A percentile compares a stretch with the other conserved stretches of the same genome.
These are phyloP conservation scores for Peromyscus aztecus DNA, from an alignment of 2,797 vertebrate genomes.

Conservation along the genomic window DNA sequence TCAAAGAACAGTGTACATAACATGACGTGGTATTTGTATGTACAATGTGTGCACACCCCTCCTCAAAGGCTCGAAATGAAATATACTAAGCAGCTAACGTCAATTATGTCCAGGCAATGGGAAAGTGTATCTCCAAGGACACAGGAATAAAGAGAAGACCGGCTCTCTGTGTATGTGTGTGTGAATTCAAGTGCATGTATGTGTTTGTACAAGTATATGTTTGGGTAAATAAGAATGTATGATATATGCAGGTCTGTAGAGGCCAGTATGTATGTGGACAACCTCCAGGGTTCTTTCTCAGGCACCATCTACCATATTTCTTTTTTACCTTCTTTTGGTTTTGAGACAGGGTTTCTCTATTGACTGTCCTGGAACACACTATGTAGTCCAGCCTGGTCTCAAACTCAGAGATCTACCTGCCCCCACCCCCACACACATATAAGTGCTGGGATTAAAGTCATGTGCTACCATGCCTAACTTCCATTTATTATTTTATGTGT, in stretches of 20 bases:
- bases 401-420: background rate
- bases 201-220: background rate
- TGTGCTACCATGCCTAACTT: background rate
- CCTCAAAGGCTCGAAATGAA: background rate
- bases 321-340: background rate
- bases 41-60: background rate
- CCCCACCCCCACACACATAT: background rate
- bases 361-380: background rate
- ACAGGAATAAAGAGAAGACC: slow-evolving; percentile 11
- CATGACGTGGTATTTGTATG: slow-evolving; percentile 27
- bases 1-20: background rate
- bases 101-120: background rate
- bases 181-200: background rate
- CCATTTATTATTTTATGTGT: background rate
- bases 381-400: background rate
- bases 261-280: background rate
- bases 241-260: background rate
- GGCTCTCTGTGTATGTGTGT: background rate
- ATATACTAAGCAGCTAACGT: slow-evolving; percentile 11
- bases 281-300: background rate
- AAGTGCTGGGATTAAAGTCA: background rate
- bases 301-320: background rate
- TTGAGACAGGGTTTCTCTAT: background rate
- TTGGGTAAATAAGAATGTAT: background rate
- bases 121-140: background rate